Evolutionary conservation across 2,888 invertebrate genomes (phyloP), one percentile per base, ranked within the genome.

Genomic region (Clitarchus hookeri): DNA sequence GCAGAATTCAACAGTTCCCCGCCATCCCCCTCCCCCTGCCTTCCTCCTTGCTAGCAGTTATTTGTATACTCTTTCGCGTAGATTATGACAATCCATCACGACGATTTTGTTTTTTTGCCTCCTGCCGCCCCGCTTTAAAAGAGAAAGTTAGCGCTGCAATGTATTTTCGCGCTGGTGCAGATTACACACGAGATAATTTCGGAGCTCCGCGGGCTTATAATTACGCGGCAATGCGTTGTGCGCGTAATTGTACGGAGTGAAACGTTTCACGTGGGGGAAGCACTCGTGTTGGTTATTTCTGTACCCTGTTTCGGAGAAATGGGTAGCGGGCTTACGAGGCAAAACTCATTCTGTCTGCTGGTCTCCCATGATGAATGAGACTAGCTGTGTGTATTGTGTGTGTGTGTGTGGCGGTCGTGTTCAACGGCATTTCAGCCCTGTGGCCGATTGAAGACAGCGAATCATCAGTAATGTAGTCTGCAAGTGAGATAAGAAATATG

Each of bases 21-120:
- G 0, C 0, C n/a, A 6, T 11, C 8, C 19, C 53, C 65, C 16
- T 23, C 65, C 19, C n/a, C 23, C 11, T n/a, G n/a, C n/a, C n/a
- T n/a, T n/a, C 6, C 65, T 3, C 19, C n/a, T 4, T 19, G 16
- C 65, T 2, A 0, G 12, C 16, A n/a, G 65, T 65, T 65, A 65
- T 65, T 65, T 65, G 65, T n/a, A 65, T n/a, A 65, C 65, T 65
- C 65, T 65, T 65, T 65, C 65, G 65, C n/a, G 65, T 23, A 65
- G 65, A 65, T 65, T 65, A 65, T 65, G 65, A 65, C 65, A 65
- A 65, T 65, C 8, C 65, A 65, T 65, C 65, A 65, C n/a, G 23
- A 65, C 65, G 16, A 19, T 65, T 23, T 65, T 65, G 0, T 65
- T 65, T 23, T 65, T 65, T 19, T 19, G 65, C 16, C n/a, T 19